Evolutionary conservation across 1,140 invertebrate species (phyloP).

Genomic region (Zaprionus africanus): DNA sequence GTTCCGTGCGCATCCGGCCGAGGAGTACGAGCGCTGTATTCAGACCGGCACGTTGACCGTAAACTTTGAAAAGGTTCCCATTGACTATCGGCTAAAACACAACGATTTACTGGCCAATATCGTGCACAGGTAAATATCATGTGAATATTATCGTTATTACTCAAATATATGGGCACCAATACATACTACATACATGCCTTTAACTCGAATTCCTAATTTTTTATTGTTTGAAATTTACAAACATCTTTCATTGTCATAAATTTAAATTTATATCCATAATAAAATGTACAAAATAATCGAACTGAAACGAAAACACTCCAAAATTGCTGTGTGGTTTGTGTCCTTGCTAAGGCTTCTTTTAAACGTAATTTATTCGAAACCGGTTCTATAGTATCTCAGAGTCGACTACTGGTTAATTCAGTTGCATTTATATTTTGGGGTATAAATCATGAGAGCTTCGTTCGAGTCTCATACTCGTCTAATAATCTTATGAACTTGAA

Average conservation of each 20-base stretch:
- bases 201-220: slow-evolving; percentile 23
- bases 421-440: slow-evolving; percentile 18
- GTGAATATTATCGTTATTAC: slow-evolving; percentile 2
- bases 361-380: slow-evolving; percentile 2
- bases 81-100: slow-evolving; percentile 96
- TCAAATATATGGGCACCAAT: slow-evolving; percentile 25
- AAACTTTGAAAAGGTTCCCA: slow-evolving; percentile 96
- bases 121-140: slow-evolving; percentile 93
- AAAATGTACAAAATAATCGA: slow-evolving; percentile 23
- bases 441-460: neutral
- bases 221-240: slow-evolving; percentile 13
- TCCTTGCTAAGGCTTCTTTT: slow-evolving; percentile 4
- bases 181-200: slow-evolving; percentile 12
- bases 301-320: slow-evolving; percentile 25
- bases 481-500: neutral
- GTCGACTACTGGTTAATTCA: neutral
- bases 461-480: neutral
- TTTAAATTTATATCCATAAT: slow-evolving; percentile 6
- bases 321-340: neutral
- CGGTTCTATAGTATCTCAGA: slow-evolving; percentile 18
- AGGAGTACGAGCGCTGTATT: slow-evolving; percentile 96
- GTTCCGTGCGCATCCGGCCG: slow-evolving; percentile 95
- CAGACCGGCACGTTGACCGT: slow-evolving; percentile 95
- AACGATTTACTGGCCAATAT: slow-evolving; percentile 97
- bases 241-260: slow-evolving; percentile 22